Evolutionary conservation across 2,888 invertebrate species (phyloP).

Genomic region (Tridacna gigas): DNA sequence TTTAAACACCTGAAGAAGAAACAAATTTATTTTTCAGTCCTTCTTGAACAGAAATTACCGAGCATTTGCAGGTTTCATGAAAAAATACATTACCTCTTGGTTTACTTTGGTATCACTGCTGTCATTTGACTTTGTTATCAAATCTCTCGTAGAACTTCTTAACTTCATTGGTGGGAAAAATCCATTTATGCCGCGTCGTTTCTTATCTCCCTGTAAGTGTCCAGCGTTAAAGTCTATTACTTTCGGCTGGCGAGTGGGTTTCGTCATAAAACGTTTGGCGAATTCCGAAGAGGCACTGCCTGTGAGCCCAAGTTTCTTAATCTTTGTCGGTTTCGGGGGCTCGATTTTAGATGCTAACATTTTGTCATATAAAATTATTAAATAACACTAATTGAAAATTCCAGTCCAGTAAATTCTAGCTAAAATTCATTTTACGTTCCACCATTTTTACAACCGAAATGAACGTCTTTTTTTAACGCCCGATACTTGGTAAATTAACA

Average conservation of each 20-base stretch:
- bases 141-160: conserved; percentile 56
- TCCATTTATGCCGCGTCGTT: conserved; percentile 68
- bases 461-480: conserved; percentile 5
- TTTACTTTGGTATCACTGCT: background rate
- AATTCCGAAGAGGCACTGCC: conserved; percentile 73
- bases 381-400: background rate
- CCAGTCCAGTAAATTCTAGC: background rate
- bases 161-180: conserved; percentile 76
- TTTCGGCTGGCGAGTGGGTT: conserved; percentile 74
- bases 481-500: background rate
- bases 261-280: conserved; percentile 71
- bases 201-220: conserved; percentile 57
- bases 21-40: too few species aligned
- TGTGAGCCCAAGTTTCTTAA: conserved; percentile 66
- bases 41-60: too few species aligned
- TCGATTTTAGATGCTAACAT: conserved; percentile 57
- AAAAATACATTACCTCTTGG: too few species aligned
- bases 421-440: background rate
- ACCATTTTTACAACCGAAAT: conserved; percentile 10
- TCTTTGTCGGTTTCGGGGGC: conserved; percentile 47
- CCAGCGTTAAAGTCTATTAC: conserved; percentile 74
- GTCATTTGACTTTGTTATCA: conserved; percentile 1
- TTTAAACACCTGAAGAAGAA: too few species aligned
- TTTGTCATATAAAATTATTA: conserved; percentile 36
- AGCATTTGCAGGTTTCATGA: too few species aligned